Base-by-base conservation (phyloP, 2,113 vertebrate species). In the Chunga burmeisteri region DNA sequence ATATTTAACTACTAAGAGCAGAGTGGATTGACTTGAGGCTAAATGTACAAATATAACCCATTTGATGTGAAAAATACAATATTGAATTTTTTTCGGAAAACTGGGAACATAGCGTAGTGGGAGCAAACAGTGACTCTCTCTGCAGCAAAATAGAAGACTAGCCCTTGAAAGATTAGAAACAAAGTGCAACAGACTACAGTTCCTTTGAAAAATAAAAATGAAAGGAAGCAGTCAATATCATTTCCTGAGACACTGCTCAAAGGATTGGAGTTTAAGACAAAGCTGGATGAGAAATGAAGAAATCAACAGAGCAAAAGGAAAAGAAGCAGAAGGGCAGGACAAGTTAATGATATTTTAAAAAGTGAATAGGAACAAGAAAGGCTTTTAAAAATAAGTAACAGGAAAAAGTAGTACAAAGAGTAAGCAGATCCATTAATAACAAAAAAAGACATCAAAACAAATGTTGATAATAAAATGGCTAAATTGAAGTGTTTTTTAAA, bases 121-220 rank as follows among this genome's bases (percentile, higher is more conserved):
- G 44, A 70, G 23, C 17, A 78, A 84, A 91, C 13, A 86, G 42
- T 38, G 34, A 84, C 59, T 61, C 38, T 66, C n/a, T 94, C n/a
- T 86, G 72, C 47, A 82, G 52, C 36, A 68, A 72, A 79, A 91
- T 2, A 67, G 25, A 11, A 89, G 38, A 87, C 21, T 32, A 85
- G 40, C 25, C 56, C 49, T 68, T 82, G 58, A 75, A 93, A 90
- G 61, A 67, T 47, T 40, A 91, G 70, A 96, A 93, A 75, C 36
- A 72, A 89, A 89, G 83, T 83, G 49, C 23, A 87, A 65, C 27
- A 80, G 62, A 74, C 58, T 61, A 88, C 23, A 75, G n/a, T 73
- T 90, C 66, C 94, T 97, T 72, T 90, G 93, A 94, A 95, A 94
- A 94, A 93, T 23, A 91, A 88, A 52, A 96, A 79, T 46, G 56